phyloP scores from a whole-genome alignment of 2,797 vertebrate species.

The Taeniopygia guttata region DNA sequence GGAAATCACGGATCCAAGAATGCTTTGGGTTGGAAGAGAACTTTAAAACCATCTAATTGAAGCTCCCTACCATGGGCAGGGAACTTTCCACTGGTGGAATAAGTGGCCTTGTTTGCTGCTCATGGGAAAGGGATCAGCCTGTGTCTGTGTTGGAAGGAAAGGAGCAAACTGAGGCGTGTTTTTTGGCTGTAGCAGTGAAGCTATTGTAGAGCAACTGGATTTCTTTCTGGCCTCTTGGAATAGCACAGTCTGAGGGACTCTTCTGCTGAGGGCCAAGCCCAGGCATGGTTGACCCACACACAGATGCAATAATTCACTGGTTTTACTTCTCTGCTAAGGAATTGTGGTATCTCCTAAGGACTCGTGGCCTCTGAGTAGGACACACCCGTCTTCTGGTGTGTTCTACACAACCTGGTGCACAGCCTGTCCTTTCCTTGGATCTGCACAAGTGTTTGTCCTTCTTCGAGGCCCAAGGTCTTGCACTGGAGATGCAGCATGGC shows the following conservation, averaged over 20 bases:
- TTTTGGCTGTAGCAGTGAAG: not conserved
- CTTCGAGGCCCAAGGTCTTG: not conserved
- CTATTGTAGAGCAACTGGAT: not conserved
- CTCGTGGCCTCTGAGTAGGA: not conserved
- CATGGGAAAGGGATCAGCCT: not conserved
- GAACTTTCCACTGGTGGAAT: not conserved
- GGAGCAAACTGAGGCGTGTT: not conserved
- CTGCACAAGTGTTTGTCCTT: not conserved
- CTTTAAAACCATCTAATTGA: not conserved
- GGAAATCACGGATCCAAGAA: not conserved
- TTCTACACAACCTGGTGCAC: not conserved
- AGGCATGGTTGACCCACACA: not conserved
- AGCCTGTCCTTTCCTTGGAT: not conserved
- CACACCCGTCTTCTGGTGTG: not conserved
- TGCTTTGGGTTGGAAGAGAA: not conserved
- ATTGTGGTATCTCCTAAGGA: not conserved
- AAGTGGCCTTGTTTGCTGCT: not conserved
- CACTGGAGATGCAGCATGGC: not conserved
- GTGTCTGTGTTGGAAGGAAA: not conserved
- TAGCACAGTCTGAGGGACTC: not conserved
- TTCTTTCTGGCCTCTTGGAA: not conserved
- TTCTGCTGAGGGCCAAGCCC: not conserved
- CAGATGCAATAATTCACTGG: not conserved
- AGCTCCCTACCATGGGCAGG: not conserved
- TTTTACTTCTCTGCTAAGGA: not conserved